Percentiles rank a stretch among this genome's conserved stretches.
phyloP scores from a whole-genome alignment of 1,140 invertebrate species.

The Drosophila setifemur region DNA sequence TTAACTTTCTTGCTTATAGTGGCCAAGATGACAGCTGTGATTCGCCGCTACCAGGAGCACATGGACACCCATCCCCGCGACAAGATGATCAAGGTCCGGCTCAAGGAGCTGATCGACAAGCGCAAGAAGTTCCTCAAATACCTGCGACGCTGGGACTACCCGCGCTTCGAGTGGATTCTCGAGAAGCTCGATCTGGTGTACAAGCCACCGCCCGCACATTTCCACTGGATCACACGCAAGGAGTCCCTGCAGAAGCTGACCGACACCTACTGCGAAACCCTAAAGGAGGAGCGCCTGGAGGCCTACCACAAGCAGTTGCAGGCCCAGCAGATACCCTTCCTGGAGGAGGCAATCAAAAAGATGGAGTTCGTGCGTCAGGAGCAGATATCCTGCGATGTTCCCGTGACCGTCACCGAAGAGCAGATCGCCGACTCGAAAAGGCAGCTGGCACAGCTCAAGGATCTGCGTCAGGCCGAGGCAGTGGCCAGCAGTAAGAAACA shows the following conservation, averaged over 20 bases:
- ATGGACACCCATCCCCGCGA: slow-evolving; percentile 84
- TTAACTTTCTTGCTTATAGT: slow-evolving; percentile 77
- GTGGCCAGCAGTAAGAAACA: slow-evolving; percentile 42
- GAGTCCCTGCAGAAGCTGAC: slow-evolving; percentile 87
- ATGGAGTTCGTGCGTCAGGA: slow-evolving; percentile 88
- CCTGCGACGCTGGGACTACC: slow-evolving; percentile 89
- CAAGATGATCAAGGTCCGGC: slow-evolving; percentile 83
- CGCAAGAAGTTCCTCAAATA: slow-evolving; percentile 88
- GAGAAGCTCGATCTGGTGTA: slow-evolving; percentile 91
- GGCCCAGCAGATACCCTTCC: slow-evolving; percentile 87
- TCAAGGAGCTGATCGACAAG: slow-evolving; percentile 90
- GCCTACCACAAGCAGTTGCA: slow-evolving; percentile 86
- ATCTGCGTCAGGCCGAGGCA: slow-evolving; percentile 42
- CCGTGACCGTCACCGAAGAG: slow-evolving; percentile 86
- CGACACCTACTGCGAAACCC: slow-evolving; percentile 86
- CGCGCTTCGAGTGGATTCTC: slow-evolving; percentile 93
- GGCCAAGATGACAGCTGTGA: slow-evolving; percentile 84
- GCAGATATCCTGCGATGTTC: slow-evolving; percentile 86
- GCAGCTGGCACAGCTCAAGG: slow-evolving; percentile 83
- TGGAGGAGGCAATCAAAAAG: slow-evolving; percentile 85
- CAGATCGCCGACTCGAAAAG: slow-evolving; percentile 86
- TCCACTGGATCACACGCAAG: slow-evolving; percentile 86
- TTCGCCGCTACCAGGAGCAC: slow-evolving; percentile 84
- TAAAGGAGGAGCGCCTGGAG: slow-evolving; percentile 86
- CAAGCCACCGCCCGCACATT: slow-evolving; percentile 85